Base-by-base conservation (phyloP, 2,113 vertebrate genomes). In the Nerophis lumbriciformis region DNA sequence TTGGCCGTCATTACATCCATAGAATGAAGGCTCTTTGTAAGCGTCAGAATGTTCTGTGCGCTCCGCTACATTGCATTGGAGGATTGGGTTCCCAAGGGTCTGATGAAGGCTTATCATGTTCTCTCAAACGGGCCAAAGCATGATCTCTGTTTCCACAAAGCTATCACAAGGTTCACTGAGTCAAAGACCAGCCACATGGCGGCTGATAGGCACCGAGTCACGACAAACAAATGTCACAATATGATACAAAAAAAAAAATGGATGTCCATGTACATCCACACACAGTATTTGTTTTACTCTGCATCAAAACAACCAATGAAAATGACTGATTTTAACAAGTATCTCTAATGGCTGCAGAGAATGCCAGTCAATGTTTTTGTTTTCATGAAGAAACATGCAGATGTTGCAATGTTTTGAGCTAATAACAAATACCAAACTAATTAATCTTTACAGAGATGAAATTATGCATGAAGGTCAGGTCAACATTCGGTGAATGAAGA, bases 91-190 rank as follows among this genome's bases (percentile, higher is more conserved):
- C 84, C 79, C 79, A 80, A 55, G 42, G 75, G 59, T 65, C 73
- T 63, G 66, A 67, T 72, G 82, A 80, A 70, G 74, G 78, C 83
- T 85, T 87, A 87, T 88, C 85, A 67, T 36, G 51, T 69, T 76
- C 71, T 63, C 78, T 88, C 72, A 64, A 84, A 82, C 69, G 72
- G 79, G 71, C 79, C 59, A 50, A 67, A 55, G 63, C 65, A 73
- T 84, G 86, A 88, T 89, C 76, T 79, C 80, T 75, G 75, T 82
- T 80, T 83, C 83, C 71, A 78, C 81, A 80, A 87, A 85, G 80
- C 87, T 85, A 85, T 88, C 89, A 89, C 86, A 85, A 69, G 85
- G 80, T 83, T 85, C 74, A 81, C 55, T 78, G 85, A 79, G 66
- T 83, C 65, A 45, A 44, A 59, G 75, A 78, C 72, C 71, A 68